phyloP scores from a whole-genome alignment of 2,797 vertebrate species.

The Ptychadena robeensis region DNA sequence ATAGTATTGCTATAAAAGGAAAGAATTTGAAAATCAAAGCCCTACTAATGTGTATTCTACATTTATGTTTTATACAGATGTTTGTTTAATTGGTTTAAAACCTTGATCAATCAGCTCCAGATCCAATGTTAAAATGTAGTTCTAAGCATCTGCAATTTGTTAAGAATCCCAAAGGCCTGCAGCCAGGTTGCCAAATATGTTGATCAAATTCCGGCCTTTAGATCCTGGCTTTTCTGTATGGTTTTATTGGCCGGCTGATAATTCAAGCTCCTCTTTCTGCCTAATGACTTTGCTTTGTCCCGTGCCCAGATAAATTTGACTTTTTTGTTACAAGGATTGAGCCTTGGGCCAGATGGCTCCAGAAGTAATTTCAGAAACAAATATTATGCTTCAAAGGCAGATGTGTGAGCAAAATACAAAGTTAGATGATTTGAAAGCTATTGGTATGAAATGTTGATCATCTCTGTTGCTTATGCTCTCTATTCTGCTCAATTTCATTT shows the following conservation, averaged over 20 bases:
- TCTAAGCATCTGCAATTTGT: background rate
- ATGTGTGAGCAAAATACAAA: constrained; percentile 37
- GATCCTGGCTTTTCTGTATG: constrained; percentile 17
- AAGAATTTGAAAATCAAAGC: too few species aligned
- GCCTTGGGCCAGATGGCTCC: constrained; percentile 44
- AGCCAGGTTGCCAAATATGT: constrained; percentile 34
- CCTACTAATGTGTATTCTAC: too few species aligned
- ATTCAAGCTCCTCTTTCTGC: constrained; percentile 23
- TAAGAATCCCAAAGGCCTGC: background rate
- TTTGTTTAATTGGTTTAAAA: too few species aligned
- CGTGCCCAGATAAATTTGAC: constrained; percentile 37
- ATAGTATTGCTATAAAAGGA: too few species aligned
- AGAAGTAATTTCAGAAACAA: constrained; percentile 43
- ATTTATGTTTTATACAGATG: too few species aligned
- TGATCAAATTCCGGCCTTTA: constrained; percentile 1
- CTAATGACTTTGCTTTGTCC: constrained; percentile 38
- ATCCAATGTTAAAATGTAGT: background rate
- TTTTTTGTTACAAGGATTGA: constrained; percentile 37
- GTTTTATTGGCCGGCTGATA: constrained; percentile 21
- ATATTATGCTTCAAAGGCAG: constrained; percentile 41
- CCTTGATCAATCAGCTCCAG: background rate
- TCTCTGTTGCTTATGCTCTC: background rate
- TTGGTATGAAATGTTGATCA: constrained; percentile 26
- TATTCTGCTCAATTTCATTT: constrained; percentile 36
- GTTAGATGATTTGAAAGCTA: constrained; percentile 1